Percentiles rank a stretch among this genome's conserved stretches.
Evolutionary conservation across 2,797 vertebrate species (phyloP).

Genomic region (Coracias cyanogaster): DNA sequence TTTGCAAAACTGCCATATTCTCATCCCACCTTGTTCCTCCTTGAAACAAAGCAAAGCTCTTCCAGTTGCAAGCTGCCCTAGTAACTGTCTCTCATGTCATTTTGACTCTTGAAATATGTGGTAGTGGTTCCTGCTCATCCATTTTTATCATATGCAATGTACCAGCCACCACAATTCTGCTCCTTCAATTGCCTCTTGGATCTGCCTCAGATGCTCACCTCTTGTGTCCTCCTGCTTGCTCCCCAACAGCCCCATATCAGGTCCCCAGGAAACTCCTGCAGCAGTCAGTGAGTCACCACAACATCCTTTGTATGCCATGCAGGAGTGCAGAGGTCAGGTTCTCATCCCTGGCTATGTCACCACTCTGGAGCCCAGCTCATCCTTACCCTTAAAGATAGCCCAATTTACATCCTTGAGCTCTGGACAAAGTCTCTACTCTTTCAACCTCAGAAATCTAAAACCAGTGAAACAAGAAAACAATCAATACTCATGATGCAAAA

Average conservation of each 20-base stretch:
- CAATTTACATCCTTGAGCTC: rapidly evolving
- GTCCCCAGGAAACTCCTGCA: background rate
- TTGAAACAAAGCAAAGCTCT: background rate
- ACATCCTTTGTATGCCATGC: no score
- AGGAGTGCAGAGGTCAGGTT: background rate
- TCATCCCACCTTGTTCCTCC: background rate
- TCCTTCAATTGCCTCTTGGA: background rate
- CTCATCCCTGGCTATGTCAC: background rate
- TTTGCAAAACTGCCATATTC: background rate
- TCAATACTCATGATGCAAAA: rapidly evolving
- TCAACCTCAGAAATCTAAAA: background rate
- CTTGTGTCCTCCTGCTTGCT: background rate
- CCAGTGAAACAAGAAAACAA: background rate
- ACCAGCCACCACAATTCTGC: background rate
- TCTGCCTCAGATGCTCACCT: background rate
- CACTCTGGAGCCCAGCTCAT: background rate
- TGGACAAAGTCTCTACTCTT: background rate
- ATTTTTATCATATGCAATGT: background rate
- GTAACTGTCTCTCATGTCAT: background rate
- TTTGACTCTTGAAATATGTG: background rate
- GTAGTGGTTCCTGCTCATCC: background rate
- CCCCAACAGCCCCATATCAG: rapidly evolving
- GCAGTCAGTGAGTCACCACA: background rate
- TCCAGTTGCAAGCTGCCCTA: background rate
- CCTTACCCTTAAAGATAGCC: background rate